A percentile compares a stretch with the other conserved stretches of the same genome.
Conservation (phyloP, 2,113 vertebrate genomes). For the Ceyx cyanopectus region DNA sequence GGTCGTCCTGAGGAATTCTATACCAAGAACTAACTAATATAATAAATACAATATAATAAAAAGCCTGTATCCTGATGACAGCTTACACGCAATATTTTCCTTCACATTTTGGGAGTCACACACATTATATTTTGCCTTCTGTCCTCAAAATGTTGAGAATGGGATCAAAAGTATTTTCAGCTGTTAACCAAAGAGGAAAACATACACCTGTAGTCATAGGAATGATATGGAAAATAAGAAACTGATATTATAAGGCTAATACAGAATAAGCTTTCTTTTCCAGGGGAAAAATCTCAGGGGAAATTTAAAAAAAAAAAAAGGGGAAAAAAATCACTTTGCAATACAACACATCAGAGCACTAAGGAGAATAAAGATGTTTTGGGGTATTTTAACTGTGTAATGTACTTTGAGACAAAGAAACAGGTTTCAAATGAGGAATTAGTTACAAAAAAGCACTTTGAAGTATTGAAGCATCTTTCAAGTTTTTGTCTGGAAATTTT, state of each 20-base stretch:
- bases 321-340: neutral
- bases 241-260: neutral
- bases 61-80: neutral
- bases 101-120: neutral
- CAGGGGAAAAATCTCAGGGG: neutral
- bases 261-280: neutral
- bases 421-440: neutral
- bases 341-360: neutral
- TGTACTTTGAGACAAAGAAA: neutral
- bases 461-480: neutral
- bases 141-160: neutral
- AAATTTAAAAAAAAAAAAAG: neutral
- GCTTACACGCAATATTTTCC: neutral
- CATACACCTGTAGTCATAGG: neutral
- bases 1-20: neutral
- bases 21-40: neutral
- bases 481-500: slow-evolving; percentile 22
- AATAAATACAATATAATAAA: neutral
- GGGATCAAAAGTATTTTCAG: neutral
- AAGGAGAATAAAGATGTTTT: neutral
- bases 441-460: neutral
- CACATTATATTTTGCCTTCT: neutral
- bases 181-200: neutral
- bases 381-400: neutral
- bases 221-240: neutral